phyloP scores from a whole-genome alignment of 2,113 vertebrate species.

The Bothrops jararaca region DNA sequence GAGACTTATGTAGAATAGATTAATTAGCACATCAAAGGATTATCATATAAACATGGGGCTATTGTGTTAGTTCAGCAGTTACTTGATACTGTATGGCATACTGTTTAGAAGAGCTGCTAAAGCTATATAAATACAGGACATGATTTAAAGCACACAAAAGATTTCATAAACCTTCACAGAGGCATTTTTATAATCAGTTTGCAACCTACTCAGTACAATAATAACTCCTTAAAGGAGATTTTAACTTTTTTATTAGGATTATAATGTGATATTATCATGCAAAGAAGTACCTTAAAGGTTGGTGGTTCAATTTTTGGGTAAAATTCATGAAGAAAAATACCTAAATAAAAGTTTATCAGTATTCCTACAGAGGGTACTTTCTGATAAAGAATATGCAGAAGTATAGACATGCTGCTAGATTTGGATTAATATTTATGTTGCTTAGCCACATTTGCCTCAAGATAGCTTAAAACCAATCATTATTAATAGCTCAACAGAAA shows the following conservation, averaged over 20 bases:
- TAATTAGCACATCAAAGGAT: neutral
- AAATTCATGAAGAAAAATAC: neutral
- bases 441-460: neutral
- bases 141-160: neutral
- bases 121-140: neutral
- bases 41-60: neutral
- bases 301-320: neutral
- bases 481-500: neutral
- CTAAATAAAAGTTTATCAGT: neutral
- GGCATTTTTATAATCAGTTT: neutral
- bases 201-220: neutral
- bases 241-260: neutral
- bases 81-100: neutral
- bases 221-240: neutral
- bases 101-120: neutral
- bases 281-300: neutral
- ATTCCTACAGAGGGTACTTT: neutral
- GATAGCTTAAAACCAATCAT: neutral
- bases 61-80: neutral
- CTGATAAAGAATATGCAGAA: conserved; percentile 12
- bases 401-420: neutral
- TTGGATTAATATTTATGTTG: neutral
- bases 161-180: neutral
- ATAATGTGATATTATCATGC: neutral
- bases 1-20: neutral